Base-by-base conservation (phyloP, 30 jellyfish, hydroid and myxozoan species). In the Mastigias papua region DNA sequence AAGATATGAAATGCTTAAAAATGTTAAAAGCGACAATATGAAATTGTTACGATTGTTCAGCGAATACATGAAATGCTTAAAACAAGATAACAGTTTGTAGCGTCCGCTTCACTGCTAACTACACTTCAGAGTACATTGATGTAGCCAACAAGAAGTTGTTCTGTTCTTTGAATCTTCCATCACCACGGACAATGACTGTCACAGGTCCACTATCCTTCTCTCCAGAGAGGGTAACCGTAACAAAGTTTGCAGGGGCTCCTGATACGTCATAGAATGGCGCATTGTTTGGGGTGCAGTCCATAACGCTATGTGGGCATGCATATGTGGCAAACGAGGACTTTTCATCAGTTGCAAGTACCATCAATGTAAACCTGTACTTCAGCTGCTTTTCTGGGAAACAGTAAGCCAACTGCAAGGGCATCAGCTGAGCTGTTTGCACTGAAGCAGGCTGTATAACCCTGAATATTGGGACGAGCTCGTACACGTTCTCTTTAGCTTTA, bases 291-390 rank as follows among this genome's bases (percentile, higher is more conserved):
- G 25, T 25, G 69, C 90, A 74, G 25, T 50, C 66, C 23, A 42
- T 26, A 10, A 68, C 71, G 69, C 84, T 68, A 11, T 37, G 35
- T 19, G 95, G 76, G 67, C 95, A 86, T 19, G 89, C 95, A 49
- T 86, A 86, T 9, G 95, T 86, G 20, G 90, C 95, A 62, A 86
- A 86, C 29, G 90, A 90, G 16, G 95, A 86, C 3, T 73, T 46
- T 48, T 76, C 85, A 60, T 86, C 90, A 8, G 51, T 49, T 6
- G 90, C 95, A 28, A 86, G 21, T 0, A 77, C 89, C 10, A 90
- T 64, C 22, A 86, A 20, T 19, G 69, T 27, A 17, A 86, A 48
- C 51, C 69, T 62, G 80, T 54, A 78, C 11, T 60, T 57, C 1
- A 62, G 30, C 8, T 11, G 70, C n/a, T 25, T 20, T 29, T 78